Evolutionary conservation across 2,113 vertebrate genomes (phyloP).

Genomic region (Eupsittula cactorum): DNA sequence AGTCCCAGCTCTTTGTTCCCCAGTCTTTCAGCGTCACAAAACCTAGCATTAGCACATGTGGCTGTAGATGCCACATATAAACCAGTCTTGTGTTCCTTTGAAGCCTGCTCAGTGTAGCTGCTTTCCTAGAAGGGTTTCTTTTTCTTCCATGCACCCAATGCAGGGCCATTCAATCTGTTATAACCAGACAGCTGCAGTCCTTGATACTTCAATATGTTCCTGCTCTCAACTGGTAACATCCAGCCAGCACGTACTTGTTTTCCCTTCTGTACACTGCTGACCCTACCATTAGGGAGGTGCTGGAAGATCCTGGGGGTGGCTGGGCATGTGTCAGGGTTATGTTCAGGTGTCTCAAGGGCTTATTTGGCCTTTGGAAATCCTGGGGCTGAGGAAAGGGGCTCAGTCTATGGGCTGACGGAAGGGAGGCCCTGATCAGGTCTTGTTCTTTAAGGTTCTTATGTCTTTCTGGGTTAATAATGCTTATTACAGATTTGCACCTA

Average conservation of each 20-base stretch:
- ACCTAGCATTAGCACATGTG: neutral
- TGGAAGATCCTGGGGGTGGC: neutral
- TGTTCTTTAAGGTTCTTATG: neutral
- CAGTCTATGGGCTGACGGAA: neutral
- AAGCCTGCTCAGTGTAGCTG: neutral
- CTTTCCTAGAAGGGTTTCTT: neutral
- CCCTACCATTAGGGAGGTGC: neutral
- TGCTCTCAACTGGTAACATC: neutral
- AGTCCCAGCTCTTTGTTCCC: neutral
- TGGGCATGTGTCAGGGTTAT: rapidly evolving
- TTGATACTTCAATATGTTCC: neutral
- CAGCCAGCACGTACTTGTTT: neutral
- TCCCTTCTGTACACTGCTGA: neutral
- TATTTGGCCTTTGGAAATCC: neutral
- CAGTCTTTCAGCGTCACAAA: neutral
- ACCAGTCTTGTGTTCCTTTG: neutral
- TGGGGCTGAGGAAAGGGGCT: neutral
- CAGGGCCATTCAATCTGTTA: neutral
- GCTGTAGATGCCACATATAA: neutral
- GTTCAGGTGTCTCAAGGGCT: neutral
- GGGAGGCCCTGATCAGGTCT: neutral
- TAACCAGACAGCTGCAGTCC: neutral
- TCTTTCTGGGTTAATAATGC: neutral
- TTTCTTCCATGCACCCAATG: rapidly evolving
- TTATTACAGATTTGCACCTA: neutral